phyloP scores from a whole-genome alignment of 2,797 vertebrate species.

The Alcedo atthis region DNA sequence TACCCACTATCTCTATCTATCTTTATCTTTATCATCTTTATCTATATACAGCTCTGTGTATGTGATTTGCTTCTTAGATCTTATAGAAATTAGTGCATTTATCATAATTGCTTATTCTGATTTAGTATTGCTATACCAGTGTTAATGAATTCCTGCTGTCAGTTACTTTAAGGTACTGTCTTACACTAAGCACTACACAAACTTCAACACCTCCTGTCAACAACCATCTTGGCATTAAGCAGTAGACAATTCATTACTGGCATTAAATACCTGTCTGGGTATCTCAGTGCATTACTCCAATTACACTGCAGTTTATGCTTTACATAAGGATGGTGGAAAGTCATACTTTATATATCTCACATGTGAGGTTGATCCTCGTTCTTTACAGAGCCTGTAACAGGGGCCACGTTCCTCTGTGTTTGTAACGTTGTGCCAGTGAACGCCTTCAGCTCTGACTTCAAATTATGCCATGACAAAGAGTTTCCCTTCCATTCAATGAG shows the following conservation, averaged over 20 bases:
- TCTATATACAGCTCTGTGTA: too few relatives aligned
- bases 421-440: background rate
- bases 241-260: background rate
- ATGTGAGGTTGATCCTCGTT: fast-evolving
- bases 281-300: background rate
- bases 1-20: too few relatives aligned
- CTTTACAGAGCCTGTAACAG: background rate
- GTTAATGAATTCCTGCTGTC: too few relatives aligned
- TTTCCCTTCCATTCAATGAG: background rate
- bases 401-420: background rate
- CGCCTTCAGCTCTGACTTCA: background rate
- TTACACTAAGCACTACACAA: too few relatives aligned
- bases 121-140: too few relatives aligned
- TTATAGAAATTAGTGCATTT: too few relatives aligned
- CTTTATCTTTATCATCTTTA: too few relatives aligned
- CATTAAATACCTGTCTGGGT: background rate
- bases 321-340: background rate
- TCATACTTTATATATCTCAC: background rate
- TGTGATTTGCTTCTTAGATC: too few relatives aligned
- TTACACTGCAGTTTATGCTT: background rate
- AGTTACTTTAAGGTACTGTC: too few relatives aligned
- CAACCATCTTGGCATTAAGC: background rate
- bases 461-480: background rate
- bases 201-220: too few relatives aligned
- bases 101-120: too few relatives aligned